Conservation (phyloP, 2,888 invertebrate species). For the Coecobrya sp. region DNA sequence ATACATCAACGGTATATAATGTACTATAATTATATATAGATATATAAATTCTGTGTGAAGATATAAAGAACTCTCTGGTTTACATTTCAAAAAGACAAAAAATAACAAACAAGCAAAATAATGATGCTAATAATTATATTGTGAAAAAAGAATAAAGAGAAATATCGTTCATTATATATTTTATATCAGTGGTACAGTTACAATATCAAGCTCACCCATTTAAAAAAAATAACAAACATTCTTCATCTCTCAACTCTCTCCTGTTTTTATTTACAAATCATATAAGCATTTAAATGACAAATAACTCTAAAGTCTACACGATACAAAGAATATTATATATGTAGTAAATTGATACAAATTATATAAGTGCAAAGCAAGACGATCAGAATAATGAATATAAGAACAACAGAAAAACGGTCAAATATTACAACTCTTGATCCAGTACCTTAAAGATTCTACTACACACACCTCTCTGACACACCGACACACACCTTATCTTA, state of each 20-base stretch:
- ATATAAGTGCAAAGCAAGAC: slow-evolving; percentile 53
- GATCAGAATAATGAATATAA: background rate
- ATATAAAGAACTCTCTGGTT: slow-evolving; percentile 34
- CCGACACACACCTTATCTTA: background rate
- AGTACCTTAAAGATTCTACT: too few relatives aligned
- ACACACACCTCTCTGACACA: slow-evolving; percentile 1
- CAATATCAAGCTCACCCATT: slow-evolving; percentile 79
- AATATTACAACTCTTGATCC: slow-evolving; percentile 6
- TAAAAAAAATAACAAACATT: slow-evolving; percentile 77
- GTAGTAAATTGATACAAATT: slow-evolving; percentile 23
- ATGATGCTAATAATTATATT: slow-evolving; percentile 17
- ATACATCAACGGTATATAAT: slow-evolving; percentile 32
- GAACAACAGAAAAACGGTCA: slow-evolving; percentile 40
- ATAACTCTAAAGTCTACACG: background rate
- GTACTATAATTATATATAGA: slow-evolving; percentile 17
- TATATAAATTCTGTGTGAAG: slow-evolving; percentile 32
- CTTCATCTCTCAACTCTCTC: slow-evolving; percentile 41
- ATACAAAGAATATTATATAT: slow-evolving; percentile 50
- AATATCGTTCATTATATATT: slow-evolving; percentile 49
- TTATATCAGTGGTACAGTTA: slow-evolving; percentile 67
- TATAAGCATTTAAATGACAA: background rate
- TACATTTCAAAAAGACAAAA: slow-evolving; percentile 47
- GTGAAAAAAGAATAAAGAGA: slow-evolving; percentile 39
- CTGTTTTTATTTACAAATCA: background rate
- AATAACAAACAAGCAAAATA: slow-evolving; percentile 56